phyloP scores from a whole-genome alignment of 2,888 invertebrate species.

The Taphrorychus bicolor region DNA sequence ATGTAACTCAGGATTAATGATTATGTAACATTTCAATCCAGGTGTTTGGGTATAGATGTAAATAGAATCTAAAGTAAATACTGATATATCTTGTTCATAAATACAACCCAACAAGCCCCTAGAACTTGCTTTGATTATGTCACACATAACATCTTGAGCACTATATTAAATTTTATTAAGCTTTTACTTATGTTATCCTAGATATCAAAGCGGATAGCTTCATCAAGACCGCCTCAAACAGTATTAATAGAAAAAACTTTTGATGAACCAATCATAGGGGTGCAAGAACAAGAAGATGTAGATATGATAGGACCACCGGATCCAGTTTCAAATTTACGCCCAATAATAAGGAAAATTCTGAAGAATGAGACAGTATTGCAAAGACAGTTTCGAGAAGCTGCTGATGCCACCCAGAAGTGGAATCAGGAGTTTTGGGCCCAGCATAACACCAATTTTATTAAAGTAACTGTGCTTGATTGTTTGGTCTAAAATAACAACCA shows the following conservation, averaged over 20 bases:
- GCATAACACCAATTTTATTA: conserved; percentile 79
- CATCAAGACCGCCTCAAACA: conserved; percentile 63
- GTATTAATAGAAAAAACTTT: conserved; percentile 33
- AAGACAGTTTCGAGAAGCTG: conserved; percentile 67
- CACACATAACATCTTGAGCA: too few relatives aligned
- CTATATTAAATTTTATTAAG: too few relatives aligned
- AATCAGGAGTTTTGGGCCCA: conserved; percentile 84
- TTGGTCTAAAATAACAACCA: not conserved
- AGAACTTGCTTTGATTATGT: too few relatives aligned
- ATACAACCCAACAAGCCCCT: too few relatives aligned
- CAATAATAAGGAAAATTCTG: conserved; percentile 70
- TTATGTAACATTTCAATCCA: too few relatives aligned
- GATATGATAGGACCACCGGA: conserved; percentile 85
- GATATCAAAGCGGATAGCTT: conserved; percentile 35
- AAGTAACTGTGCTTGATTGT: conserved; percentile 58
- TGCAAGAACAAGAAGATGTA: conserved; percentile 53
- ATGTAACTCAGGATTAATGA: too few relatives aligned
- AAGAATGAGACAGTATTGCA: conserved; percentile 73
- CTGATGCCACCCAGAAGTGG: conserved; percentile 79
- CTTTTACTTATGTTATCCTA: conserved; percentile 29
- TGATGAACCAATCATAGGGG: conserved; percentile 53
- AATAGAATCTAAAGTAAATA: too few relatives aligned
- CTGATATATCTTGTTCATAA: too few relatives aligned
- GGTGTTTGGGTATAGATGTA: too few relatives aligned
- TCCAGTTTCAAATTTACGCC: conserved; percentile 79